phyloP scores from a whole-genome alignment of 2,113 vertebrate genomes.

The Ctenodactylus gundi region DNA sequence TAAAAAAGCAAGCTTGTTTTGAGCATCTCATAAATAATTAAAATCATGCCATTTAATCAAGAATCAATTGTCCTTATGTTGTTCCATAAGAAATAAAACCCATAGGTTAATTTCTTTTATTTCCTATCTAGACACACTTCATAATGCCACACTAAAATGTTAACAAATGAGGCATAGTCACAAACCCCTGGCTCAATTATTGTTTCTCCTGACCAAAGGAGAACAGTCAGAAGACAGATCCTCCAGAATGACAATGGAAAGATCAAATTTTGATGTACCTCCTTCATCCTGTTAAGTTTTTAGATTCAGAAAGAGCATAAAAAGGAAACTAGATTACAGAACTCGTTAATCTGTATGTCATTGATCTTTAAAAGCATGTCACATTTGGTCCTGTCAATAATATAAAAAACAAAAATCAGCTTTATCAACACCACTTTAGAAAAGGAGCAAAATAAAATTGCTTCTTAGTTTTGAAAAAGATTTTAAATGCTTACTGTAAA shows the following conservation, averaged over 20 bases:
- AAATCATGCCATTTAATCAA: slow-evolving; percentile 17
- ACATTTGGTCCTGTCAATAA: not conserved
- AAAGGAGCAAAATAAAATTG: slow-evolving; percentile 19
- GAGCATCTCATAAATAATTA: not conserved
- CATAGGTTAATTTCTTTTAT: not conserved
- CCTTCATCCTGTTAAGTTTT: not conserved
- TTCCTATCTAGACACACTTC: not conserved
- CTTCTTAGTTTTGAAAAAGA: slow-evolving; percentile 46
- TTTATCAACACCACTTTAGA: not conserved
- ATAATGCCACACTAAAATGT: not conserved
- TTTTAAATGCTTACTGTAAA: slow-evolving; percentile 65
- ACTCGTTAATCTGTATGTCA: not conserved
- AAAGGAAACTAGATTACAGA: not conserved
- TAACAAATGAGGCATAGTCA: not conserved
- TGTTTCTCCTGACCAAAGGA: not conserved
- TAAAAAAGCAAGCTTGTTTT: not conserved
- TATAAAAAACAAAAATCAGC: not conserved
- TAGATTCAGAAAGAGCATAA: not conserved
- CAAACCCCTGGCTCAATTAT: not conserved
- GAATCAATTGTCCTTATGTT: slow-evolving; percentile 21
- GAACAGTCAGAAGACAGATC: not conserved
- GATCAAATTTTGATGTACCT: not conserved
- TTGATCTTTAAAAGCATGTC: not conserved
- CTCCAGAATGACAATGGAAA: not conserved
- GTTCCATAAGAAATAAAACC: not conserved